phyloP scores from a whole-genome alignment of 1,140 invertebrate species.

The Lanistes nyassanus region DNA sequence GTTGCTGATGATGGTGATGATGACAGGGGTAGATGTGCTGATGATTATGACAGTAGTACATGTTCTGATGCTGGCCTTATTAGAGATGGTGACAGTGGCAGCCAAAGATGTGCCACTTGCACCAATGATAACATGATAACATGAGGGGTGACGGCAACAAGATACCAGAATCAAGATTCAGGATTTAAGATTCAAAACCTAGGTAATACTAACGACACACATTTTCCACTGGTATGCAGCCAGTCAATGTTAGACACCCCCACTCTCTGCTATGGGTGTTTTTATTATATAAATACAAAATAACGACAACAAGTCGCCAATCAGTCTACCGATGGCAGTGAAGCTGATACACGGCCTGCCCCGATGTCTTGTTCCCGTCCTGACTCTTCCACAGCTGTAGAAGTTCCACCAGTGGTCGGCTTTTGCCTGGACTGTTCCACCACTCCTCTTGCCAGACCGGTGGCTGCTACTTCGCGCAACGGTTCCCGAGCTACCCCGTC shows the following conservation, averaged over 20 bases:
- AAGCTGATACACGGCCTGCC: too few relatives aligned
- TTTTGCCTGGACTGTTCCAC: background rate
- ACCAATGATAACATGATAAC: background rate
- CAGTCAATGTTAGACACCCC: too few relatives aligned
- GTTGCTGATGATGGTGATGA: background rate
- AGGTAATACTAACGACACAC: too few relatives aligned
- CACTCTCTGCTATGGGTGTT: too few relatives aligned
- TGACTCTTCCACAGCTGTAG: background rate
- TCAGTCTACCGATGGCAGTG: background rate
- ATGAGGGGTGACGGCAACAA: too few relatives aligned
- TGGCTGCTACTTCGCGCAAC: background rate
- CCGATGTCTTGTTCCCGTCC: background rate
- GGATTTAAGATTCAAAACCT: too few relatives aligned
- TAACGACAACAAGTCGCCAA: background rate
- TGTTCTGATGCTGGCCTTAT: too few relatives aligned
- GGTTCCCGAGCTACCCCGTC: conserved; percentile 39
- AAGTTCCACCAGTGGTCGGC: background rate
- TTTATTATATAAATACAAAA: background rate
- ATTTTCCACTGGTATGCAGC: too few relatives aligned
- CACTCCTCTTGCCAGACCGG: background rate
- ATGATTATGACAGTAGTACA: background rate
- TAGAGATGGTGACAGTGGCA: too few relatives aligned
- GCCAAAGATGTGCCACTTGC: too few relatives aligned
- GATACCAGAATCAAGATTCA: too few relatives aligned
- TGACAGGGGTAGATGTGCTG: background rate